Evolutionary conservation across 2,797 vertebrate species (phyloP), one percentile per base, ranked within the genome.

Genomic region (Podarcis siculus): DNA sequence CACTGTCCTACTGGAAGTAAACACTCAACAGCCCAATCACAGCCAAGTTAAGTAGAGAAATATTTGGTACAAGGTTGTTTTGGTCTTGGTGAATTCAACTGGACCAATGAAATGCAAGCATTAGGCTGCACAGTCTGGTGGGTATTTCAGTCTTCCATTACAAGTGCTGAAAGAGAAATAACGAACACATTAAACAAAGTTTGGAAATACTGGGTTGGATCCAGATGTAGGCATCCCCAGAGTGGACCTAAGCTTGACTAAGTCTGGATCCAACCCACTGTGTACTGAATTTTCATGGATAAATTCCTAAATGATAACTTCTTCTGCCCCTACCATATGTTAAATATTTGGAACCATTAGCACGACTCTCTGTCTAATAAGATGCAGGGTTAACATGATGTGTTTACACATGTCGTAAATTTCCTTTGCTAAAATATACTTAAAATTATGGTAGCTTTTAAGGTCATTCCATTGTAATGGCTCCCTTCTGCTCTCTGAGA

Each of bases 401-500:
- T 94, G 88, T 93, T 93, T 82, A 87, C 89, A 93, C 88, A 82
- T 90, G 84, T 93, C 89, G 86, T 84, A 89, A n/a, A 90, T 96
- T 94, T 94, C 80, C 90, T 95, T 95, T 94, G 83, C 87, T 93
- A 96, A 94, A 93, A 30, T 80, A 61, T 88, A 89, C 82, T 95
- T 90, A 93, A 91, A 94, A 87, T 37, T 93, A 73, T 71, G 55
- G 80, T 93, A 89, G 91, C 80, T 94, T 95, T 93, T 95, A 94
- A 91, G 91, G 82, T 90, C 92, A 91, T 89, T 93, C 83, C 82
- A 86, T 87, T 89, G 69, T 92, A 90, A 91, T 89, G 72, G 83
- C 89, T 95, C 81, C 81, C 90, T 95, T 96, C 94, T 95, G 94
- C 94, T 94, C 92, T 82, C 87, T 90, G 90, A 95, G 88, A 92